phyloP scores from a whole-genome alignment of 2,797 vertebrate species.

The Novumbra hubbsi region DNA sequence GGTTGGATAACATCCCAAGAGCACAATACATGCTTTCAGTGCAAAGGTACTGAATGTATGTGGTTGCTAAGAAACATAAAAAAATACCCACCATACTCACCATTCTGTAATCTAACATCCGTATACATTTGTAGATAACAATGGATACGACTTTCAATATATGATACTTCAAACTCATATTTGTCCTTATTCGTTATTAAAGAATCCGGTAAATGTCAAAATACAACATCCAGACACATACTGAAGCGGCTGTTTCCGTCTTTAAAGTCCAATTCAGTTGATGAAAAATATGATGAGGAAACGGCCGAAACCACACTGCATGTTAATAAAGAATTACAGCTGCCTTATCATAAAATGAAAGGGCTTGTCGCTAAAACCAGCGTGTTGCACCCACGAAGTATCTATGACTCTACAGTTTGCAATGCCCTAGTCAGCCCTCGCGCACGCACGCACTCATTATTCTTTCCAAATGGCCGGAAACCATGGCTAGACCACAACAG shows the following conservation, averaged over 20 bases:
- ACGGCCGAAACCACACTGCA: constrained; percentile 15
- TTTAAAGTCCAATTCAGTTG: neutral
- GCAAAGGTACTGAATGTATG: neutral
- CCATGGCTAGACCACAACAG: too few relatives aligned
- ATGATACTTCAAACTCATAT: neutral
- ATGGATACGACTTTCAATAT: neutral
- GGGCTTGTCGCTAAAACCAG: neutral
- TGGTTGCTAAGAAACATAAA: neutral
- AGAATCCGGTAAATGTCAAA: neutral
- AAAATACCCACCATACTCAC: neutral
- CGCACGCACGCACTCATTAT: neutral
- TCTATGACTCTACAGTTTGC: constrained; percentile 44
- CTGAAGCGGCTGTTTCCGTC: neutral
- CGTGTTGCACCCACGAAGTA: constrained; percentile 51
- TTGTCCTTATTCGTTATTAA: neutral
- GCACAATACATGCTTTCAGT: constrained; percentile 53
- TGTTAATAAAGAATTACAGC: constrained; percentile 35
- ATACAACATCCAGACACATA: neutral
- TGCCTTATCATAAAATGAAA: constrained; percentile 11
- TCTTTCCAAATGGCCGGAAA: neutral
- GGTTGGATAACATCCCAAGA: constrained; percentile 40
- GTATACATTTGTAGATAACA: neutral
- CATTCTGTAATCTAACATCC: neutral
- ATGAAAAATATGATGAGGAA: constrained; percentile 29
- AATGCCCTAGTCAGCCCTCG: constrained; percentile 43